These are phyloP conservation scores for Cacajao melanocephalus DNA, from an alignment of 2,797 vertebrate genomes.

Conservation along the genomic window DNA sequence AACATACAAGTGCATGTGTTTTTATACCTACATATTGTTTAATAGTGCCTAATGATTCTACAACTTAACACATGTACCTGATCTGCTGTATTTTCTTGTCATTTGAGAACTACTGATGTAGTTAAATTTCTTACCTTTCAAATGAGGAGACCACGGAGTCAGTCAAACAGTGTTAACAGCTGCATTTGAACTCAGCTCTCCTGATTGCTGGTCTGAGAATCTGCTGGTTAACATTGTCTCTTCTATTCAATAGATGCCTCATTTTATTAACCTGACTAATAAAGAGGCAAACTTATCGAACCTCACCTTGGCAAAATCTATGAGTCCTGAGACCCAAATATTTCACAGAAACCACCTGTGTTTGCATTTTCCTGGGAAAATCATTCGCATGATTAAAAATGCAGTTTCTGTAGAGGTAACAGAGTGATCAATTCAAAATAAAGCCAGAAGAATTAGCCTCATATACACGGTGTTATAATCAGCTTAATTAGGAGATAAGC, in stretches of 20 bases:
- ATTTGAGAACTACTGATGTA: background rate
- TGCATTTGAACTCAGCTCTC: background rate
- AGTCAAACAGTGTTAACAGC: background rate
- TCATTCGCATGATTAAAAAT: conserved; percentile 56
- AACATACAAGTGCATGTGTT: too few species aligned
- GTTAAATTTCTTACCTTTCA: background rate
- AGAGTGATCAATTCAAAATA: conserved; percentile 67
- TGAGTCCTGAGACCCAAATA: conserved; percentile 36
- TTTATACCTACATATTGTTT: background rate
- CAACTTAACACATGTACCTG: background rate
- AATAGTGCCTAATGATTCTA: background rate
- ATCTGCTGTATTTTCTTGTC: background rate
- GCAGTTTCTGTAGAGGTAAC: conserved; percentile 29
- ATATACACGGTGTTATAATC: conserved; percentile 13
- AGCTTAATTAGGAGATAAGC: conserved; percentile 60
- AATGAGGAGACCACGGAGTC: background rate
- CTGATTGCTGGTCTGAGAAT: background rate
- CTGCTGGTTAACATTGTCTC: background rate
- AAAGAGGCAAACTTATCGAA: conserved; percentile 25
- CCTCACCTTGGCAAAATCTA: conserved; percentile 47
- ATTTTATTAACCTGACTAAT: conserved; percentile 42
- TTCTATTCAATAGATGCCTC: background rate
- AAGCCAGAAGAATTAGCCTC: conserved; percentile 57
- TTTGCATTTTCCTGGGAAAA: conserved; percentile 23
- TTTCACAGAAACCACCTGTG: conserved; percentile 39